phyloP scores from a whole-genome alignment of 2,113 vertebrate genomes.

The Himantopus leucocephalus region DNA sequence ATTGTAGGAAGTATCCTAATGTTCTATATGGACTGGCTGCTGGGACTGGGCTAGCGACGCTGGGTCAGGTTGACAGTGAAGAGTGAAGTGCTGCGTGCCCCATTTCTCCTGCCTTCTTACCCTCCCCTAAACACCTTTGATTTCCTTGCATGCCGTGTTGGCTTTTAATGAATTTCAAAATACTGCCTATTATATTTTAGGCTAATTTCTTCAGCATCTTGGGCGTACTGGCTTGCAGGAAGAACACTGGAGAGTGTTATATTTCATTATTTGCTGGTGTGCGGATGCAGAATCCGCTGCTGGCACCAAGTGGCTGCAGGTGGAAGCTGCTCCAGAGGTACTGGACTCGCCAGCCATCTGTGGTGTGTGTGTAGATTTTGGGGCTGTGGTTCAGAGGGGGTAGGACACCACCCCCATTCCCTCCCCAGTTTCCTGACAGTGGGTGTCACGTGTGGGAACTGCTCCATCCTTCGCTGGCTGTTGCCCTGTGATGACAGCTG shows the following conservation, averaged over 20 bases:
- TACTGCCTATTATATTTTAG: not conserved
- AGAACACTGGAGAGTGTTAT: accelerated
- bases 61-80: not conserved
- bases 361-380: accelerated
- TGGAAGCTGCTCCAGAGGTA: not conserved
- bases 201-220: not conserved
- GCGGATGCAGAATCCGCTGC: not conserved
- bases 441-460: accelerated
- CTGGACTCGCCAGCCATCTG: accelerated
- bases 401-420: accelerated
- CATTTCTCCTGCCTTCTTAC: not conserved
- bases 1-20: not conserved
- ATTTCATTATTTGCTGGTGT: accelerated
- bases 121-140: accelerated
- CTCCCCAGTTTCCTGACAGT: accelerated
- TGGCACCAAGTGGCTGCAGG: slow-evolving; percentile 40
- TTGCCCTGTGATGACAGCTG: accelerated
- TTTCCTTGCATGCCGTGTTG: not conserved
- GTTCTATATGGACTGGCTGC: not conserved
- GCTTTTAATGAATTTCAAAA: not conserved
- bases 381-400: not conserved
- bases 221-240: not conserved
- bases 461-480: accelerated
- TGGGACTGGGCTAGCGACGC: not conserved
- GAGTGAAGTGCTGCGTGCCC: not conserved